Percentiles rank a stretch among this genome's conserved stretches.
phyloP scores from a whole-genome alignment of 2,113 vertebrate species.

The Prunella fulvescens region DNA sequence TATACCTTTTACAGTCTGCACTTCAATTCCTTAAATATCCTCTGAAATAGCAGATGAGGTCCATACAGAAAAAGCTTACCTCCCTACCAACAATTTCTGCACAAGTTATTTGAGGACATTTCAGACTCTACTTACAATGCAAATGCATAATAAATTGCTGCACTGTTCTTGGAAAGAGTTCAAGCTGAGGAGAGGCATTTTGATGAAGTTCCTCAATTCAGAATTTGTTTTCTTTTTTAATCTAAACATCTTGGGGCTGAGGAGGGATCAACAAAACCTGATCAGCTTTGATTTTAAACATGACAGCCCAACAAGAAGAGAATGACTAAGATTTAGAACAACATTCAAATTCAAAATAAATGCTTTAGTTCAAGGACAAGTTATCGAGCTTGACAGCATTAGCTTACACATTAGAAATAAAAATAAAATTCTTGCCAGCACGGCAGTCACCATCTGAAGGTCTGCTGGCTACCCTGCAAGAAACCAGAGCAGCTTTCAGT shows the following conservation, averaged over 20 bases:
- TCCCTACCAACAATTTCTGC: background rate
- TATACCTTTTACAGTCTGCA: background rate
- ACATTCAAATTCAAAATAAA: background rate
- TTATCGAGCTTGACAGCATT: background rate
- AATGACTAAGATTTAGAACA: background rate
- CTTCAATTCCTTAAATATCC: background rate
- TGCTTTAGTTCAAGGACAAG: background rate
- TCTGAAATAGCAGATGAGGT: background rate
- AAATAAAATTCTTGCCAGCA: background rate
- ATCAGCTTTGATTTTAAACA: background rate
- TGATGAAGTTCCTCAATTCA: background rate
- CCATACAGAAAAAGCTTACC: background rate
- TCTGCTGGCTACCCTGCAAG: background rate
- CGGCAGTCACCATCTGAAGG: background rate
- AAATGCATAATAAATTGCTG: slow-evolving; percentile 13
- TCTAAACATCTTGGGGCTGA: background rate
- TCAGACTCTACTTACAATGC: background rate
- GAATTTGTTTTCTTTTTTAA: background rate
- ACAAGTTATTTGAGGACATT: slow-evolving; percentile 40
- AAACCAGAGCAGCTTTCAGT: background rate
- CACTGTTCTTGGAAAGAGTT: slow-evolving; percentile 24
- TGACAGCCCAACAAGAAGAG: background rate
- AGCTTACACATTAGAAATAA: background rate
- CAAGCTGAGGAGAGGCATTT: background rate
- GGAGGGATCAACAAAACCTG: background rate